phyloP scores from a whole-genome alignment of 2,888 invertebrate genomes.

The Oxyteleia sp. region DNA sequence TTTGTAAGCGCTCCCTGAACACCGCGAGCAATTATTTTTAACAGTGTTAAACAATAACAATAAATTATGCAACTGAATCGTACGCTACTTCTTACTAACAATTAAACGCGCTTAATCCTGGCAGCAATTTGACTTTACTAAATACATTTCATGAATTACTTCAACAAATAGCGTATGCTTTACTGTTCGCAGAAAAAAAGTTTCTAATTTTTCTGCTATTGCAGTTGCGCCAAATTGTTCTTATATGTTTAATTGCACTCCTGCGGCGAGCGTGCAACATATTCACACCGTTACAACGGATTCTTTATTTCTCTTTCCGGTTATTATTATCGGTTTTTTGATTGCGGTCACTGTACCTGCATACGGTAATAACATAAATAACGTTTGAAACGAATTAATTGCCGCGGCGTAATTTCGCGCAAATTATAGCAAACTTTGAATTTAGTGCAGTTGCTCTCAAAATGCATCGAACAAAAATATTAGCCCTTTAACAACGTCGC shows the following conservation, averaged over 20 bases:
- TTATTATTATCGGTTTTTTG: slow-evolving; percentile 65
- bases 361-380: slow-evolving; percentile 43
- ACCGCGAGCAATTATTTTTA: slow-evolving; percentile 27
- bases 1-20: no score
- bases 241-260: slow-evolving; percentile 47
- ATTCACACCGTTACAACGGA: slow-evolving; percentile 52
- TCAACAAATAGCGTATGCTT: slow-evolving; percentile 12
- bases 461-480: slow-evolving; percentile 21
- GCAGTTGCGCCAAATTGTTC: slow-evolving; percentile 22
- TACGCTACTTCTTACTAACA: slow-evolving; percentile 1
- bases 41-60: slow-evolving; percentile 21
- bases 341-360: slow-evolving; percentile 45
- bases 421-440: slow-evolving; percentile 16
- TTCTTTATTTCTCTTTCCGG: slow-evolving; percentile 39
- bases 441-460: neutral
- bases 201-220: slow-evolving; percentile 47
- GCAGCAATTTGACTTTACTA: slow-evolving; percentile 20
- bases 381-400: slow-evolving; percentile 44
- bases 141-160: slow-evolving; percentile 12
- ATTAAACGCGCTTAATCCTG: slow-evolving; percentile 34
- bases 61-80: slow-evolving; percentile 41
- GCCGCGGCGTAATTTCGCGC: neutral
- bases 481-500: neutral
- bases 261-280: slow-evolving; percentile 25
- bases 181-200: slow-evolving; percentile 34